Evolutionary conservation across 2,888 invertebrate species (phyloP).

Genomic region (Belgica antarctica): DNA sequence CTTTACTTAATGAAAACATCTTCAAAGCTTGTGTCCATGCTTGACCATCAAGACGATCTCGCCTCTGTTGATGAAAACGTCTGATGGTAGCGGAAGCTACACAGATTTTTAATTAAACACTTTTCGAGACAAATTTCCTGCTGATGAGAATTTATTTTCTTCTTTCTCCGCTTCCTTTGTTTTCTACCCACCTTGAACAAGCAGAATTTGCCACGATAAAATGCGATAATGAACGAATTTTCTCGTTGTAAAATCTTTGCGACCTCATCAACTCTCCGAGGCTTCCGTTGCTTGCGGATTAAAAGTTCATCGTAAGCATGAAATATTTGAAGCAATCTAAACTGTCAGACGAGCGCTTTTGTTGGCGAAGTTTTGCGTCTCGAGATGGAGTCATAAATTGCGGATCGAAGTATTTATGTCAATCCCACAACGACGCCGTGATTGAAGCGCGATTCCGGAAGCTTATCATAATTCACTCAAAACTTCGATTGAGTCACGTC

Average conservation of each 20-base stretch:
- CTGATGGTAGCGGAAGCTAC: background rate
- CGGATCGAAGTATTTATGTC: too few relatives aligned
- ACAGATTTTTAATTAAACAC: conserved; percentile 20
- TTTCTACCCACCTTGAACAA: background rate
- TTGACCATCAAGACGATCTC: too few relatives aligned
- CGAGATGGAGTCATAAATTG: background rate
- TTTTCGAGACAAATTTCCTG: background rate
- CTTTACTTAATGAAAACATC: too few relatives aligned
- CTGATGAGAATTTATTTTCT: conserved; percentile 18
- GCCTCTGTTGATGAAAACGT: conserved; percentile 7
- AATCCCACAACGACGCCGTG: background rate
- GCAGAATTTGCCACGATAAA: background rate
- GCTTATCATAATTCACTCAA: conserved; percentile 2
- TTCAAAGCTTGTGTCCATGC: too few relatives aligned
- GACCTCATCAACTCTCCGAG: background rate
- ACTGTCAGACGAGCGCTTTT: background rate
- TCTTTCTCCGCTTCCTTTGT: background rate
- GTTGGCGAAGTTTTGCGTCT: background rate
- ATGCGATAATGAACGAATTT: background rate
- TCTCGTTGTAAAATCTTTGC: background rate
- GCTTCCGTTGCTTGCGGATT: background rate
- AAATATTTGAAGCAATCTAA: background rate
- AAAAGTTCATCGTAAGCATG: background rate
- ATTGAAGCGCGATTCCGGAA: background rate
- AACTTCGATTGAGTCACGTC: background rate